phyloP scores from a whole-genome alignment of 2,888 invertebrate genomes.

The Diarsia rubi region DNA sequence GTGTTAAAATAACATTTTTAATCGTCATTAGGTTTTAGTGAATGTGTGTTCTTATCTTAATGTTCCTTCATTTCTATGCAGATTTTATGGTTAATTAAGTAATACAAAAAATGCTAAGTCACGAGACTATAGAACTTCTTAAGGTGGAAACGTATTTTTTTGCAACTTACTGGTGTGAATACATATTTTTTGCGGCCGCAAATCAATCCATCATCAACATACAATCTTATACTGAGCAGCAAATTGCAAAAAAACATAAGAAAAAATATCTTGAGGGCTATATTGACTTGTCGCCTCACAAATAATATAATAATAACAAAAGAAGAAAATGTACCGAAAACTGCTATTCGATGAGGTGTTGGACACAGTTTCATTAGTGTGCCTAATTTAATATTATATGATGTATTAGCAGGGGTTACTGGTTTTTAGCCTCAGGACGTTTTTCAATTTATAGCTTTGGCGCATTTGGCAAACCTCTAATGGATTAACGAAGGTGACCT shows the following conservation, averaged over 20 bases:
- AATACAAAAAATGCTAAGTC: not conserved
- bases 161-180: not conserved
- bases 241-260: not conserved
- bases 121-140: not conserved
- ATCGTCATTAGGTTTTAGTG: slow-evolving; percentile 17
- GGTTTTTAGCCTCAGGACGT: not conserved
- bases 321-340: not conserved
- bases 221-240: not conserved
- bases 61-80: slow-evolving; percentile 30
- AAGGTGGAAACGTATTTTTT: not conserved
- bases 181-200: not conserved
- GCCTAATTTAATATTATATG: not conserved
- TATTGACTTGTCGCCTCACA: not conserved
- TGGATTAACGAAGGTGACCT: slow-evolving; percentile 1
- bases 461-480: not conserved
- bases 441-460: not conserved
- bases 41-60: slow-evolving; percentile 24
- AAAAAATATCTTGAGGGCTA: not conserved
- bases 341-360: not conserved
- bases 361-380: not conserved
- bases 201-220: slow-evolving; percentile 2
- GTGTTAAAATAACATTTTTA: slow-evolving; percentile 19
- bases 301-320: not conserved
- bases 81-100: slow-evolving; percentile 10
- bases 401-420: not conserved